A percentile compares a stretch with the other conserved stretches of the same genome.
Evolutionary conservation across 2,888 invertebrate genomes (phyloP).

Genomic region (Dryobotodes eremita): DNA sequence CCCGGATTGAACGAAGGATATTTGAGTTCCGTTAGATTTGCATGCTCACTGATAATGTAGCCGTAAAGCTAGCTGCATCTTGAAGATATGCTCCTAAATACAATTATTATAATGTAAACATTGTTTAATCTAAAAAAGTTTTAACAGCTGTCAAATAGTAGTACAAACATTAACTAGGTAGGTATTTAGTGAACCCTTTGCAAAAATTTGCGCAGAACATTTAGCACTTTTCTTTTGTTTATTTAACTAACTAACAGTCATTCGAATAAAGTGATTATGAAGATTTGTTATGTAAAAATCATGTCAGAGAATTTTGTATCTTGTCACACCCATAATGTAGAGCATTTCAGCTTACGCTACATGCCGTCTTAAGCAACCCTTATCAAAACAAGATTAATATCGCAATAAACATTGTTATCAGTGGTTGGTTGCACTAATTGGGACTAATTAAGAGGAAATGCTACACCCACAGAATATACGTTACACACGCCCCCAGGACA

Average conservation of each 20-base stretch:
- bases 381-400: constrained; percentile 29
- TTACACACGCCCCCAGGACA: constrained; percentile 10
- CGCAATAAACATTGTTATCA: constrained; percentile 13
- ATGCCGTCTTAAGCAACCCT: not conserved
- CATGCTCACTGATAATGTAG: constrained; percentile 36
- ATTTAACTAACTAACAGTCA: not conserved
- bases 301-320: not conserved
- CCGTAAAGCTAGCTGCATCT: not conserved
- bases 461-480: not conserved
- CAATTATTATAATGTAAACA: not conserved
- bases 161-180: not conserved
- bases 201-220: too few relatives aligned
- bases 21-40: constrained; percentile 50
- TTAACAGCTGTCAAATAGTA: not conserved
- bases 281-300: not conserved
- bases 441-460: constrained; percentile 26
- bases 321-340: not conserved
- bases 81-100: not conserved
- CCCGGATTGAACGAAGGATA: constrained; percentile 49
- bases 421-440: constrained; percentile 4
- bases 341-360: not conserved
- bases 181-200: not conserved
- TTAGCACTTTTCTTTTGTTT: too few relatives aligned
- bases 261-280: not conserved
- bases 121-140: not conserved